Conservation (phyloP, 2,797 vertebrate genomes). For the Ciconia nigra region DNA sequence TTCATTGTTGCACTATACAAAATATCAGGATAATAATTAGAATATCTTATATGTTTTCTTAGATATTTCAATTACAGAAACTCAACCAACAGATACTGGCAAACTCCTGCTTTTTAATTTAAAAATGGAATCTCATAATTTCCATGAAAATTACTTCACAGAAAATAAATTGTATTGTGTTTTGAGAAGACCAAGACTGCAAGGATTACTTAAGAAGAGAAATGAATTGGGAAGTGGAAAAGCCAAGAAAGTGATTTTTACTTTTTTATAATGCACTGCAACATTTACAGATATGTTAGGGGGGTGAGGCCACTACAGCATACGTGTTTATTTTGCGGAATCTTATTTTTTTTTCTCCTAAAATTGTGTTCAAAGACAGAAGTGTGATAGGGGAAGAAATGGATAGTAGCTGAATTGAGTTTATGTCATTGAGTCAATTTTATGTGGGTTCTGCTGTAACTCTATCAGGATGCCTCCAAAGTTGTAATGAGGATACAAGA, state of each 20-base stretch:
- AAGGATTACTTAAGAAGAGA: not conserved
- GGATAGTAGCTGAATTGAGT: not conserved
- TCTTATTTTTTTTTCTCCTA: not conserved
- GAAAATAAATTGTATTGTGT: not conserved
- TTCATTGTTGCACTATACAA: not conserved
- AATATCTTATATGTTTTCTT: not conserved
- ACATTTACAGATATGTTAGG: not conserved
- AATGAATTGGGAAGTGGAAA: not conserved
- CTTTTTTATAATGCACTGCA: not conserved
- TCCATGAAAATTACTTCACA: not conserved
- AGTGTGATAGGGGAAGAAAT: not conserved
- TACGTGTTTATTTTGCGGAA: not conserved
- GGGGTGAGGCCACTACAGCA: not conserved
- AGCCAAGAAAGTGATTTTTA: not conserved
- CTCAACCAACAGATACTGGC: not conserved
- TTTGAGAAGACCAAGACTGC: not conserved
- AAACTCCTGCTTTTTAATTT: not conserved
- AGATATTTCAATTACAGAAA: not conserved
- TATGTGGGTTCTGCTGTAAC: not conserved
- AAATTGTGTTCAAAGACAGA: not conserved
- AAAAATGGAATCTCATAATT: not conserved
- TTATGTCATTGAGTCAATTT: not conserved
- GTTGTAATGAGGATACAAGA: not conserved
- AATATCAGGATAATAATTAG: not conserved
- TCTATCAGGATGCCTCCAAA: not conserved